Evolutionary conservation across 2,888 invertebrate genomes (phyloP), one percentile per base, ranked within the genome.

Genomic region (Leptinotarsa juncta): DNA sequence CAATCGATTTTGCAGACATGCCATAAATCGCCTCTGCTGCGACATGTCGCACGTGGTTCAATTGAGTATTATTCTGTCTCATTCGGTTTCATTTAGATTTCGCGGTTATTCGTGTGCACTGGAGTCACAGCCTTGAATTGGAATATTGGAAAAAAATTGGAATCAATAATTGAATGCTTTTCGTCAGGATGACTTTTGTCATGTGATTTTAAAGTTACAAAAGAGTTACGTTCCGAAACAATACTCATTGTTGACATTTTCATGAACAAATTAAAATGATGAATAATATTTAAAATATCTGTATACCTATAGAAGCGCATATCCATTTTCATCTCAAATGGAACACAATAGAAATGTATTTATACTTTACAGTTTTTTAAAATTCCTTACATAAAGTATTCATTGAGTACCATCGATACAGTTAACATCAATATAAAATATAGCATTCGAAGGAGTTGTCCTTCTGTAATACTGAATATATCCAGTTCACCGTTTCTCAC

Each of bases 21-120:
- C 55, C 57, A 69, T 69, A 69, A 69, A 69, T 69, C 69, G 26
- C 32, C n/a, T 20, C 42, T 62, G 42, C 32, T 42, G 32, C 42
- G 62, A 62, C 62, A 14, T 62, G 62, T 62, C 20, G 62, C 62
- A 14, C 42, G 32, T n/a, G 16, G 62, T 32, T 62, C 62, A 62
- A 32, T 62, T 62, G 42, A n/a, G 62, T 62, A 42, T 62, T 62
- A 62, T 62, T 62, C 62, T 42, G 42, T 62, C 42, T 26, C 32
- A 62, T 57, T 62, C 62, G 26, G 32, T 16, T 62, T 55, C 57
- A 57, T 57, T 57, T 57, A 16, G 49, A 57, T 48, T 32, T 48
- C 15, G 42, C 26, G n/a, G 62, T 26, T 62, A 12, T 7, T n/a
- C 62, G 62, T 16, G 42, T 62, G 62, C 42, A 62, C 15, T 42